Evolutionary conservation across 2,797 vertebrate species (phyloP).

Genomic region (Prionace glauca): DNA sequence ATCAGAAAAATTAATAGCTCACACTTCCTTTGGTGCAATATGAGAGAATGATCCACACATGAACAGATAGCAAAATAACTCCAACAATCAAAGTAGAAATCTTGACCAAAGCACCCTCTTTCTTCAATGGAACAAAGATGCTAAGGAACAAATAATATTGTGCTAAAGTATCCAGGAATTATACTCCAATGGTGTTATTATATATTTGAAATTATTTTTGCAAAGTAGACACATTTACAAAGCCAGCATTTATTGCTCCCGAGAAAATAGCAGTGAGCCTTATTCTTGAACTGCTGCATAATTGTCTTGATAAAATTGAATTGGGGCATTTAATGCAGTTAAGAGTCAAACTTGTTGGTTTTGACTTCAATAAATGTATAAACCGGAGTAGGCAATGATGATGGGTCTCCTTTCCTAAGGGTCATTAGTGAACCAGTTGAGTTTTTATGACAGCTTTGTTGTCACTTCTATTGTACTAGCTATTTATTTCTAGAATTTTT

Average conservation of each 20-base stretch:
- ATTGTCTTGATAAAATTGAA: neutral
- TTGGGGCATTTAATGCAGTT: neutral
- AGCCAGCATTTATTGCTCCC: neutral
- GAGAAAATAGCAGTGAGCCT: neutral
- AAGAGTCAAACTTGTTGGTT: neutral
- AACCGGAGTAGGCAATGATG: neutral
- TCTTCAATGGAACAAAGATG: neutral
- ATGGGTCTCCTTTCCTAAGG: neutral
- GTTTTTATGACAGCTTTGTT: neutral
- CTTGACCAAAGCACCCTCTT: too few species aligned
- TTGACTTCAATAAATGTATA: neutral
- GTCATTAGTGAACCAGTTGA: neutral
- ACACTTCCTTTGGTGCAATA: neutral
- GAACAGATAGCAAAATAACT: neutral
- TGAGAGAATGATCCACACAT: neutral
- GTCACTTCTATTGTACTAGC: neutral
- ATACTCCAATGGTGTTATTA: neutral
- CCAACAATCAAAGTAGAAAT: neutral
- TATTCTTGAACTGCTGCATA: neutral
- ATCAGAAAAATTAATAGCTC: neutral
- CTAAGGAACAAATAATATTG: neutral
- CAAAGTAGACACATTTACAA: neutral
- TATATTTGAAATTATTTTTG: neutral
- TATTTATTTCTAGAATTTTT: neutral
- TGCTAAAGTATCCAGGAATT: neutral